Conservation (phyloP, 2,113 vertebrate genomes). For the Speoplatyrhinus poulsoni region DNA sequence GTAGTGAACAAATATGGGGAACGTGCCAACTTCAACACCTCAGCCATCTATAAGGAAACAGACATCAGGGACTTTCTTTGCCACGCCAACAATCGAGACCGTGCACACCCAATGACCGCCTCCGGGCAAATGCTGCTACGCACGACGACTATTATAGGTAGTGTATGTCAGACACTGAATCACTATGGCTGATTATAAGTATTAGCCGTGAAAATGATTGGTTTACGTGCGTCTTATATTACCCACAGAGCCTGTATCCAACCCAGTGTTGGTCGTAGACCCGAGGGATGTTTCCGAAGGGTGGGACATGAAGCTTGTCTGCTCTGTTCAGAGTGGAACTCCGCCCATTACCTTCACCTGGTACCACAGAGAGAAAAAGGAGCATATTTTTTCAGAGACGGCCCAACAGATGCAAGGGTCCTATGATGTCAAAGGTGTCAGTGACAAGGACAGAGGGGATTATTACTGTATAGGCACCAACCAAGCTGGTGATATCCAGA, state of each 20-base stretch:
- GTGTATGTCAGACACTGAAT: too few species aligned
- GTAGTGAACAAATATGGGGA: constrained; percentile 15
- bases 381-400: background rate
- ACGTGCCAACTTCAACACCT: constrained; percentile 55
- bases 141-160: constrained; percentile 62
- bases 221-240: background rate
- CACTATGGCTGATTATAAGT: background rate
- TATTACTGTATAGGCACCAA: constrained; percentile 72
- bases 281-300: constrained; percentile 57
- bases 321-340: constrained; percentile 59
- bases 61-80: constrained; percentile 51
- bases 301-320: constrained; percentile 48
- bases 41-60: constrained; percentile 35
- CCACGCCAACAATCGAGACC: constrained; percentile 36
- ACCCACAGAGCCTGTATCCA: constrained; percentile 64
- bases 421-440: constrained; percentile 31
- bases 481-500: constrained; percentile 31
- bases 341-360: constrained; percentile 69
- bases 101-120: rapidly evolving
- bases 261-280: constrained; percentile 35
- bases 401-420: background rate
- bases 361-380: constrained; percentile 12
- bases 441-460: constrained; percentile 31
- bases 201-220: too few species aligned
- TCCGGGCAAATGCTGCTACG: constrained; percentile 8